Evolutionary conservation across 2,797 vertebrate species (phyloP).

Genomic region (Lacerta viridis): DNA sequence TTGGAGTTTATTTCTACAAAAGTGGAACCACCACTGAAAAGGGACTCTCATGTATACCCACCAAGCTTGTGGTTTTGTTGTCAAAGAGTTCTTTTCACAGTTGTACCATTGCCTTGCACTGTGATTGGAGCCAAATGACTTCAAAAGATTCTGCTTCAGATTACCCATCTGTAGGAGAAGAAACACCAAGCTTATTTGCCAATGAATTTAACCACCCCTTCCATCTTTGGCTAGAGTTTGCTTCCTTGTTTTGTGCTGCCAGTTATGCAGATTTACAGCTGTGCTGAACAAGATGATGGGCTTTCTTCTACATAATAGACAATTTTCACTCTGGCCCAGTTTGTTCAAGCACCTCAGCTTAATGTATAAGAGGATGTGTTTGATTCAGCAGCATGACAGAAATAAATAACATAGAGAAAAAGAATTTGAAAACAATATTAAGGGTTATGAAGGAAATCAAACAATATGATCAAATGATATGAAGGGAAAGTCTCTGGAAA

Average conservation of each 20-base stretch:
- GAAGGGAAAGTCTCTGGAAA: slow-evolving; percentile 19
- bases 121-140: slow-evolving; percentile 1
- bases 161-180: slow-evolving; percentile 8
- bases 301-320: not conserved
- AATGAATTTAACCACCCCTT: slow-evolving; percentile 46
- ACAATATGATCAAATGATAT: too few relatives aligned
- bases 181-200: slow-evolving; percentile 30
- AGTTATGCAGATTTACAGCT: slow-evolving; percentile 46
- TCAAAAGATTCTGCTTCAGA: slow-evolving; percentile 27
- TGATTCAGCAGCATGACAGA: slow-evolving; percentile 36
- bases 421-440: not conserved
- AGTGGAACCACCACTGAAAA: too few relatives aligned
- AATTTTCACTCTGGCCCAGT: slow-evolving; percentile 10
- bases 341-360: slow-evolving; percentile 36
- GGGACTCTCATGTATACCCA: too few relatives aligned
- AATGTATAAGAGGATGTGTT: slow-evolving; percentile 32
- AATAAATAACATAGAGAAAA: not conserved
- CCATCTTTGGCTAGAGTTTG: not conserved
- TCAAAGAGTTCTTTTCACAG: not conserved
- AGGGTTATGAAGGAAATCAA: not conserved
- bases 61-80: not conserved
- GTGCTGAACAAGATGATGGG: not conserved
- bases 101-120: slow-evolving; percentile 20
- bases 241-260: slow-evolving; percentile 2
- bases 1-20: too few relatives aligned